Conservation (phyloP, 1,140 invertebrate species). For the Chionoecetes opilio region DNA sequence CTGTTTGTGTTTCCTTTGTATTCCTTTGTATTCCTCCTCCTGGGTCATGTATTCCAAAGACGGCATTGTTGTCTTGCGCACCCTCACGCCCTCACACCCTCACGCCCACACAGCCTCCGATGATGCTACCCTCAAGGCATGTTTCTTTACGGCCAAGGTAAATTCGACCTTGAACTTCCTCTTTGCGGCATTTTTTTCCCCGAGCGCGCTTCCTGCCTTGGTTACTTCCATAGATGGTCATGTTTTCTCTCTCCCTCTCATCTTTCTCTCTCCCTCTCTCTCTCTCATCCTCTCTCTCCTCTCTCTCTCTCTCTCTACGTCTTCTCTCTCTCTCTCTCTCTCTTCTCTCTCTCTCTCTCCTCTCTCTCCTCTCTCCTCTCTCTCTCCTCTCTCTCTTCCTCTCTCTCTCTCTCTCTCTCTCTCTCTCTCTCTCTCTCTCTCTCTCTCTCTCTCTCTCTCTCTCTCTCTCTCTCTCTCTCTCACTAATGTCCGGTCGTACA, state of each 20-base stretch:
- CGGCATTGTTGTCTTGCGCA: not conserved
- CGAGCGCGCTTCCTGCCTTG: not conserved
- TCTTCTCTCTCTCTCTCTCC: too few species aligned
- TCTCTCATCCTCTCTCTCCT: constrained; percentile 14
- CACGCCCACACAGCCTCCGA: not conserved
- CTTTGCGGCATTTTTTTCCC: not conserved
- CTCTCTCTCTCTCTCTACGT: constrained; percentile 27
- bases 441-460: constrained; percentile 27
- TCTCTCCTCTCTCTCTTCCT: not conserved
- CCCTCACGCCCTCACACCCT: not conserved
- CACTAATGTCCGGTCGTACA: too few species aligned
- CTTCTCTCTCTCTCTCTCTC: too few species aligned
- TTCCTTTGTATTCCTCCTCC: too few species aligned
- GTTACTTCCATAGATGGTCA: too few species aligned
- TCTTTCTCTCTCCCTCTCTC: not conserved
- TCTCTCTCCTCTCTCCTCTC: too few species aligned
- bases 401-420: constrained; percentile 25
- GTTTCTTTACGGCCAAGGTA: not conserved
- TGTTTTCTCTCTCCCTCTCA: not conserved
- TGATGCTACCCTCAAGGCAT: too few species aligned
- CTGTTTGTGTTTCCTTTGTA: too few species aligned
- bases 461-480: not conserved
- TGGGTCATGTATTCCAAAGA: constrained; percentile 6
- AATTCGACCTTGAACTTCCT: constrained; percentile 13
- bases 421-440: constrained; percentile 27